Percentiles rank a stretch among this genome's conserved stretches.
Conservation (phyloP, 2,113 vertebrate genomes). For the Grammomys dolichurus region DNA sequence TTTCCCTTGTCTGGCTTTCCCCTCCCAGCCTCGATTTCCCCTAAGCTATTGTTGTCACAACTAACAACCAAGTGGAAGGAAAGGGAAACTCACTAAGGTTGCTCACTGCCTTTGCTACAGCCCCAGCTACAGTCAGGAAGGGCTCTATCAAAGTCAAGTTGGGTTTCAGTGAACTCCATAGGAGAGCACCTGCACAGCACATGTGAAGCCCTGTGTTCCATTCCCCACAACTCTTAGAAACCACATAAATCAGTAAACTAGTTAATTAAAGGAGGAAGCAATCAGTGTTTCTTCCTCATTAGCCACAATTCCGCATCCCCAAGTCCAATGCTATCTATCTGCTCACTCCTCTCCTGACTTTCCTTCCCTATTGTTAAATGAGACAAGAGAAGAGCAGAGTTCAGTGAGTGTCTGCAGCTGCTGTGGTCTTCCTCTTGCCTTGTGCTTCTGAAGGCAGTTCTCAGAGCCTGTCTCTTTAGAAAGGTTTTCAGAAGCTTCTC, state of each 20-base stretch:
- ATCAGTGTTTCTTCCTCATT: background rate
- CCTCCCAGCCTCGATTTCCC: background rate
- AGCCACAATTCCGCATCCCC: background rate
- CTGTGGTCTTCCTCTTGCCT: slow-evolving; percentile 86
- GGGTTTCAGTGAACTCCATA: too few species aligned
- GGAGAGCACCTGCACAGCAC: background rate
- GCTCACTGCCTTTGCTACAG: too few species aligned
- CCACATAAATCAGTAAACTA: background rate
- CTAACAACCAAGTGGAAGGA: background rate
- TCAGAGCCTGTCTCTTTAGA: slow-evolving; percentile 96
- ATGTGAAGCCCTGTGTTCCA: too few species aligned
- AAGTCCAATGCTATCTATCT: background rate
- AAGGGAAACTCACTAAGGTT: background rate
- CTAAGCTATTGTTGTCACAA: background rate
- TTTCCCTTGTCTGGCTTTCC: background rate
- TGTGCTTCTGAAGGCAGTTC: slow-evolving; percentile 90
- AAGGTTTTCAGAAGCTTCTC: slow-evolving; percentile 96
- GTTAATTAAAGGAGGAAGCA: too few species aligned
- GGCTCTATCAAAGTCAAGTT: too few species aligned
- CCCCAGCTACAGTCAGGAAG: fast-evolving
- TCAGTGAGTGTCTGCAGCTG: background rate
- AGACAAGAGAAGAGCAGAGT: background rate
- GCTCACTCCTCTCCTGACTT: background rate
- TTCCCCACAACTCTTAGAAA: too few species aligned
- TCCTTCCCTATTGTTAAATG: background rate